A percentile compares a stretch with the other conserved stretches of the same genome.
phyloP scores from a whole-genome alignment of 92 coral and sea anemone species.

The Anthopleura xanthogrammica region DNA sequence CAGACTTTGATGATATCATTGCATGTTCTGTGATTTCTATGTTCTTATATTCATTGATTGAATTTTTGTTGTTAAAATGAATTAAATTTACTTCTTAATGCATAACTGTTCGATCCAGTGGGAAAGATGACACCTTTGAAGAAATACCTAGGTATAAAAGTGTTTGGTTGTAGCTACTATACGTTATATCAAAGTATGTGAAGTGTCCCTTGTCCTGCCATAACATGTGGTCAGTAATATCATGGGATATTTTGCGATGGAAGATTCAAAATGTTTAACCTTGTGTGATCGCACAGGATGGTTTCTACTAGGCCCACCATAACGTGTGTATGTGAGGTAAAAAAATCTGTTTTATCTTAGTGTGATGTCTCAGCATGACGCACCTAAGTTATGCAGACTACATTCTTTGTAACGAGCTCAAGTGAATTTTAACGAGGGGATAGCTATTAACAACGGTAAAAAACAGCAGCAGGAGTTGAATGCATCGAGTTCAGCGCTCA shows the following conservation, averaged over 20 bases:
- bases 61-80: no score
- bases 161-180: neutral
- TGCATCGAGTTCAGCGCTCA: neutral
- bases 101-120: no score
- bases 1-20: constrained; percentile 1
- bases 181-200: no score
- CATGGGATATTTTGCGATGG: neutral
- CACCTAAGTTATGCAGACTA: neutral
- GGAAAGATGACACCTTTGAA: neutral
- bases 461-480: neutral
- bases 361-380: neutral
- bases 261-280: neutral
- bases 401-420: neutral
- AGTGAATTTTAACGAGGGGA: neutral
- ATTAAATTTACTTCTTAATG: no score
- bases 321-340: no score
- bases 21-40: neutral
- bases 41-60: neutral
- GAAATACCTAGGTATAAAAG: neutral
- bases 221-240: neutral
- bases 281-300: neutral
- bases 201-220: neutral
- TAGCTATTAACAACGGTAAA: neutral
- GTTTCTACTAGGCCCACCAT: neutral
- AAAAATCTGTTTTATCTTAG: no score